Conservation (phyloP, 2,888 invertebrate species). For the Dryadula phaetusa region DNA sequence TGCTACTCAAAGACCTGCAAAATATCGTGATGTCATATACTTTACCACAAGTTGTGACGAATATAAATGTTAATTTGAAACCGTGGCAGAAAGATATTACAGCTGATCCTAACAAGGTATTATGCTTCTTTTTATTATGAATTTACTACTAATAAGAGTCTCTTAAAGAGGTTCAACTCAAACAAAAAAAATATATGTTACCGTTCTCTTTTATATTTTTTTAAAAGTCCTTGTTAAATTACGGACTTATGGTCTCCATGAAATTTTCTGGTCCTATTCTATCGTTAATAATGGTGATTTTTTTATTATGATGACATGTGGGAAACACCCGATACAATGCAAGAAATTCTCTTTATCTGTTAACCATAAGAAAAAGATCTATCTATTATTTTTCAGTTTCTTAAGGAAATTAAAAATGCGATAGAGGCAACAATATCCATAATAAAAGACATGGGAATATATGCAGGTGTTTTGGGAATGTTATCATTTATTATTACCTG, state of each 20-base stretch:
- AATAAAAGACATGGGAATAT: slow-evolving; percentile 81
- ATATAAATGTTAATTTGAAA: slow-evolving; percentile 52
- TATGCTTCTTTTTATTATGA: not conserved
- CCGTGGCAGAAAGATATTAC: slow-evolving; percentile 61
- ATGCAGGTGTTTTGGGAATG: slow-evolving; percentile 85
- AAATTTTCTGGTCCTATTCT: too few species aligned
- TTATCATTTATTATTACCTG: slow-evolving; percentile 74
- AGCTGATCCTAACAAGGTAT: slow-evolving; percentile 64
- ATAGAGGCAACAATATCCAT: slow-evolving; percentile 76
- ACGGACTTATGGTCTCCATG: too few species aligned
- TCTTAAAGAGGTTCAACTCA: too few species aligned
- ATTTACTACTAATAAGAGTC: not conserved
- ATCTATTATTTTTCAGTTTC: slow-evolving; percentile 59
- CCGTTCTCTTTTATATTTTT: too few species aligned
- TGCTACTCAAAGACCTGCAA: slow-evolving; percentile 50
- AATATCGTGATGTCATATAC: slow-evolving; percentile 46
- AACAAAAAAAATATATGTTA: too few species aligned
- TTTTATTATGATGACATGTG: too few species aligned
- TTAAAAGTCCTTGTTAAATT: too few species aligned
- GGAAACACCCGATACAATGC: too few species aligned
- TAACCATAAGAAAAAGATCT: too few species aligned
- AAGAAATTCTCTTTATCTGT: too few species aligned
- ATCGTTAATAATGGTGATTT: too few species aligned
- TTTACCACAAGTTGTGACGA: slow-evolving; percentile 52
- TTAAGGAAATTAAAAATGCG: slow-evolving; percentile 75